Base-by-base conservation (phyloP, 2,888 invertebrate species). In the Spodoptera exigua region DNA sequence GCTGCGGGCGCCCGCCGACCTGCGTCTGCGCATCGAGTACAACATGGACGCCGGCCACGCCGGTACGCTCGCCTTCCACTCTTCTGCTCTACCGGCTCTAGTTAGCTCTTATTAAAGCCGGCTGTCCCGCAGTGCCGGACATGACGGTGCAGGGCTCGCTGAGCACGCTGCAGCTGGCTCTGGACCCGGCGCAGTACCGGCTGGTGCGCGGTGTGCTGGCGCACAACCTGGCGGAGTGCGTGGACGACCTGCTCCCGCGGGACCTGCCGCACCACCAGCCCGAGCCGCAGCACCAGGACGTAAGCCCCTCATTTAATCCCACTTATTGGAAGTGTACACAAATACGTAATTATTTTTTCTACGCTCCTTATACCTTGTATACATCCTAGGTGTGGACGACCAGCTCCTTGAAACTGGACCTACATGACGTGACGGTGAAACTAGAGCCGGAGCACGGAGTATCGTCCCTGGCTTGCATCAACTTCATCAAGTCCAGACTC, bases 401-500 rank as follows among this genome's bases (percentile, higher is more conserved):
- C 41, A 96, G 96, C n/a, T 97, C 97, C 0, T 95, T 99, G 67
- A 96, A 96, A 77, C 92, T 99, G 59, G 97, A 98, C 79, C 94
- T 99, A 40, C 96, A 97, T 61, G 97, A 99, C 90, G 99, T 99
- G 13, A 96, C 96, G 0, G 94, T 99, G 56, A 96, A 96, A 76
- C 91, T 97, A 48, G 95, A 95, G 79, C 94, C 95, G n/a, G 90
- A 93, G 71, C 95, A 95, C 65, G 94, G 94, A 3, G 89, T 90
- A 40, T 88, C 93, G 0, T 95, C 96, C 5, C 93, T 99, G 45
- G 98, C 98, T 1, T 97, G 97, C 79, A 96, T 99, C 63, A 98
- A 99, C 92, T 99, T 99, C 87, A 97, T 99, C 72, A 97, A 97
- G 88, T 99, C 99, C 0, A 95, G 96, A 14, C 94, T 99, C 43